Base-by-base conservation (phyloP, 2,113 vertebrate species). In the Pterophyllum scalare region DNA sequence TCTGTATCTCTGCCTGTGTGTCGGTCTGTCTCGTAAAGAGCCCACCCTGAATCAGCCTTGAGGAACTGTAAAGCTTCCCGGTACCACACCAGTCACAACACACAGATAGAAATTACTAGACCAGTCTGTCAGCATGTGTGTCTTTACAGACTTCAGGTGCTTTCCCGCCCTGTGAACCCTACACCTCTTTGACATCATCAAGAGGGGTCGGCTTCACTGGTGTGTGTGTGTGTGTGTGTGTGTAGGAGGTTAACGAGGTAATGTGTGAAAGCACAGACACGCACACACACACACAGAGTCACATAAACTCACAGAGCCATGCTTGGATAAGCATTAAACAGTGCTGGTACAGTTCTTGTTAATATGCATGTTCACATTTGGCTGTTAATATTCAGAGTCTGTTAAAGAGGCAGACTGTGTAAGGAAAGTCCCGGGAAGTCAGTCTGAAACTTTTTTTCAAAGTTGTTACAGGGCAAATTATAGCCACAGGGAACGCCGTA, bases 61-160 rank as follows among this genome's bases (percentile, higher is more conserved):
- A 88, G 87, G 84, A 80, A 57, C 79, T 81, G 17, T 85, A 86
- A 90, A 91, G 49, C n/a, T 24, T 72, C n/a, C 8, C 33, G 70
- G 59, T 20, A 7, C n/a, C 58, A 75, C 82, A 81, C 60, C 72
- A 85, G 22, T 31, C 15, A 83, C 58, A 84, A 77, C 77, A 85
- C 64, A 79, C 13, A 52, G 31, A 76, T 74, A 61, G 59, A 67
- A 38, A 59, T 22, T 31, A 26, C 65, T 56, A 85, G 46, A 90
- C 75, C 4, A 81, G 31, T 80, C 62, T 19, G 58, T 81, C 80
- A 82, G 62, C 85, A 81, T 52, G 75, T 77, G 76, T 80, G 75
- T 88, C 35, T 91, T 93, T 90, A 84, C 83, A 87, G 80, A 86
- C 79, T 75, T 94, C 89, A 92, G 93, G 92, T 94, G 90, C 62